Evolutionary conservation across 2,797 vertebrate genomes (phyloP).

Genomic region (Peromyscus nudipes): DNA sequence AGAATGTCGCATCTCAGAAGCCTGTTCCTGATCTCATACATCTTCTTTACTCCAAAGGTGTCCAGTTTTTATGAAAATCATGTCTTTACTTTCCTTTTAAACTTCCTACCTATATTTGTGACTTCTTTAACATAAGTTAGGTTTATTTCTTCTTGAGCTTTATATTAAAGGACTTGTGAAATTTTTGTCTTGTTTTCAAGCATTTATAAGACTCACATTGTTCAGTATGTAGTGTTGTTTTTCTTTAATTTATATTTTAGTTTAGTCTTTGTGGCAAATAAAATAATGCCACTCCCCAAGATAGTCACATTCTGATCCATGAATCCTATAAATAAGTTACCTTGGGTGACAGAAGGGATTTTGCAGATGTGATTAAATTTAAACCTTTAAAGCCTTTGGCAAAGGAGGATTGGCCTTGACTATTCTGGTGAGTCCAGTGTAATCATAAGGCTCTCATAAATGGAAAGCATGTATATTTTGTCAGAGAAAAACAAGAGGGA

Average conservation of each 20-base stretch:
- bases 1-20: background rate
- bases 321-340: constrained; percentile 34
- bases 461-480: background rate
- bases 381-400: constrained; percentile 7
- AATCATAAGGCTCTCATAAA: background rate
- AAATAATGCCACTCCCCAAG: background rate
- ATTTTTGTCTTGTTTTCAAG: background rate
- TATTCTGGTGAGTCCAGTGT: background rate
- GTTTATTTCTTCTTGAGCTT: background rate
- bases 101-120: background rate
- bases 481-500: background rate
- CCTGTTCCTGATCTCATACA: background rate
- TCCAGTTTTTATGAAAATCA: background rate
- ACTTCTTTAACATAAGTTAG: background rate
- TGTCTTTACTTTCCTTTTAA: background rate
- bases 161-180: background rate
- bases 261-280: background rate
- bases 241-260: background rate
- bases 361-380: background rate
- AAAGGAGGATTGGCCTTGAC: background rate
- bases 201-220: background rate
- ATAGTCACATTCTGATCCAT: background rate
- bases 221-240: background rate
- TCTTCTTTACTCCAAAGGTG: background rate
- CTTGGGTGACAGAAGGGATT: background rate